phyloP scores from a whole-genome alignment of 1,140 invertebrate species.

The Melitaea cinxia region DNA sequence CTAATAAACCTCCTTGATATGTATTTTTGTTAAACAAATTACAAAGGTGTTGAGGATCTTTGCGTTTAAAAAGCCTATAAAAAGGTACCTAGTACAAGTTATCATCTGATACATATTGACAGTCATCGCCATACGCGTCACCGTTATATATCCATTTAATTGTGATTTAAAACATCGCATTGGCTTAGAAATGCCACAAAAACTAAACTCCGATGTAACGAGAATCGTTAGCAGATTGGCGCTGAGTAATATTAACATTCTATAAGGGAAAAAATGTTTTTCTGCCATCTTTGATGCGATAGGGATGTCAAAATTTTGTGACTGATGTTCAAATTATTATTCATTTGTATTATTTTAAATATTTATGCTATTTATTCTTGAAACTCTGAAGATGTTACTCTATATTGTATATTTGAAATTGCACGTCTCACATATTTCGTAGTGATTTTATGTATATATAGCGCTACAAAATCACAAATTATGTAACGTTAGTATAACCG shows the following conservation, averaged over 20 bases:
- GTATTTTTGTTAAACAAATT: no score
- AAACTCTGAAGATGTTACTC: no score
- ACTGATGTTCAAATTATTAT: not conserved
- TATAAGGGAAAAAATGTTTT: constrained; percentile 46
- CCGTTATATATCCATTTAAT: constrained; percentile 28
- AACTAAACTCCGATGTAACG: constrained; percentile 41
- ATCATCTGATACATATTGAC: not conserved
- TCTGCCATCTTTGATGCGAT: constrained; percentile 29
- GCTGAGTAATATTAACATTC: constrained; percentile 58
- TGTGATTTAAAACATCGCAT: constrained; percentile 14
- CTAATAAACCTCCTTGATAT: no score
- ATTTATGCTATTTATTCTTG: no score
- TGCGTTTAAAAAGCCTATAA: no score
- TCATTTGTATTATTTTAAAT: not conserved
- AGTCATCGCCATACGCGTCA: constrained; percentile 16
- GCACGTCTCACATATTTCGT: no score
- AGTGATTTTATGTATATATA: no score
- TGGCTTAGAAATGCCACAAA: constrained; percentile 30
- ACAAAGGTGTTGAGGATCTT: no score
- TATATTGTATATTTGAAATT: no score
- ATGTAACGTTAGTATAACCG: no score
- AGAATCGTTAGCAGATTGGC: constrained; percentile 61
- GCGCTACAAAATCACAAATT: no score
- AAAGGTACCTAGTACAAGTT: no score
- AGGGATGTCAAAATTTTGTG: constrained; percentile 35